phyloP scores from a whole-genome alignment of 1,140 invertebrate genomes.

The Teleogryllus occipitalis region DNA sequence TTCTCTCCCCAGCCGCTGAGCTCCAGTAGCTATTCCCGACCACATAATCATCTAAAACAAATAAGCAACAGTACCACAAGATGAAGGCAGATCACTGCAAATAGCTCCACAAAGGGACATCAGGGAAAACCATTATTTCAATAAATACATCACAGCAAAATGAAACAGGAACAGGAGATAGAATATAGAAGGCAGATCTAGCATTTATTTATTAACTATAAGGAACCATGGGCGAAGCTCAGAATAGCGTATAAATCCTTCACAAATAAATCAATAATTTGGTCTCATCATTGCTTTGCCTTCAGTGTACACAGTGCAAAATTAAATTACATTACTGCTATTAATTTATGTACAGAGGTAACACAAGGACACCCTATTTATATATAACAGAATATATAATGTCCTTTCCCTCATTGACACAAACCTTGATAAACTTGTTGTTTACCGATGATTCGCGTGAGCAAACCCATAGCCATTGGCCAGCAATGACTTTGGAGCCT shows the following conservation, averaged over 20 bases:
- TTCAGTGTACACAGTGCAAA: too few species aligned
- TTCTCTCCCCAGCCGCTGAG: neutral
- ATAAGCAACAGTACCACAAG: constrained; percentile 12
- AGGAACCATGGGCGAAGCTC: neutral
- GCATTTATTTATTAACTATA: neutral
- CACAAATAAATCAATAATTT: neutral
- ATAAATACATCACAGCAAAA: neutral
- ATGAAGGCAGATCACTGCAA: constrained; percentile 11
- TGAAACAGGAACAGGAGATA: neutral
- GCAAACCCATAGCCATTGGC: constrained; percentile 6
- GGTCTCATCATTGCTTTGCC: too few species aligned
- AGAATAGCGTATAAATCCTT: neutral
- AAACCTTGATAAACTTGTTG: constrained; percentile 8
- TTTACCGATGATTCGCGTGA: neutral
- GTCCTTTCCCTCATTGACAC: too few species aligned
- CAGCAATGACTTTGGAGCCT: neutral
- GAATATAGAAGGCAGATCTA: neutral
- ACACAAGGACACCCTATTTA: too few species aligned
- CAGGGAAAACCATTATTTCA: neutral
- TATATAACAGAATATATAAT: too few species aligned
- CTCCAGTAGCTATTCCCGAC: constrained; percentile 19
- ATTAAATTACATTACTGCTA: too few species aligned
- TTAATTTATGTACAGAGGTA: too few species aligned
- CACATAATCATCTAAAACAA: constrained; percentile 22
- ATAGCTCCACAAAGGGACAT: neutral